Base-by-base conservation (phyloP, 2,113 vertebrate genomes). In the Takifugu bimaculatus region DNA sequence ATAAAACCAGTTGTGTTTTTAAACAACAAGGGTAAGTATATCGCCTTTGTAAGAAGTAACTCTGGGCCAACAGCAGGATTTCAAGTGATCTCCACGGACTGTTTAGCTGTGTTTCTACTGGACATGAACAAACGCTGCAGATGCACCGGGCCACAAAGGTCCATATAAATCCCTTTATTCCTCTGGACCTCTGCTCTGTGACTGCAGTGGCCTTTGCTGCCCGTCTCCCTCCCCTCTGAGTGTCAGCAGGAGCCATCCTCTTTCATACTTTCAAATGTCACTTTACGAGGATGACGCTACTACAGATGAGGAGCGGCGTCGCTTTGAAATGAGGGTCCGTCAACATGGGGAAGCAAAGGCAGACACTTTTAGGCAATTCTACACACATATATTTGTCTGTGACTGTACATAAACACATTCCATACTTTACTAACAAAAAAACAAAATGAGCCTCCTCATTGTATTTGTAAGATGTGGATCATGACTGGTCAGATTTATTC, bases 101-200 rank as follows among this genome's bases (percentile, higher is more conserved):
- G 20, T 20, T 20, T 20, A 39, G n/a, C 20, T 20, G 20, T 20
- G 20, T 20, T 20, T 20, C 20, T 20, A 20, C 20, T 20, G 20
- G 20, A 20, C 20, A 20, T 20, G 20, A 20, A 20, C 20, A 20
- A 20, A 20, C 20, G 20, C 20, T 20, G 20, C 20, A 20, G 20
- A 20, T 20, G 20, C 20, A 20, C 20, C 20, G 20, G 20, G 20
- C 20, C 20, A 20, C 13, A 44, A 28, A 26, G 15, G 51, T 79
- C 12, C 56, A 27, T 60, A 55, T 25, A 35, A 68, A 78, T 60
- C 49, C 3, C 44, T 51, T 60, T 60, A 63, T 71, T 74, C 27
- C 26, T 26, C 29, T 20, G 20, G 20, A 20, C 20, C 20, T 20
- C 20, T 20, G 20, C 20, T 20, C 20, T 20, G 10, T 9, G 6